Conservation (phyloP, 2,888 invertebrate species). For the Erebia epiphron region DNA sequence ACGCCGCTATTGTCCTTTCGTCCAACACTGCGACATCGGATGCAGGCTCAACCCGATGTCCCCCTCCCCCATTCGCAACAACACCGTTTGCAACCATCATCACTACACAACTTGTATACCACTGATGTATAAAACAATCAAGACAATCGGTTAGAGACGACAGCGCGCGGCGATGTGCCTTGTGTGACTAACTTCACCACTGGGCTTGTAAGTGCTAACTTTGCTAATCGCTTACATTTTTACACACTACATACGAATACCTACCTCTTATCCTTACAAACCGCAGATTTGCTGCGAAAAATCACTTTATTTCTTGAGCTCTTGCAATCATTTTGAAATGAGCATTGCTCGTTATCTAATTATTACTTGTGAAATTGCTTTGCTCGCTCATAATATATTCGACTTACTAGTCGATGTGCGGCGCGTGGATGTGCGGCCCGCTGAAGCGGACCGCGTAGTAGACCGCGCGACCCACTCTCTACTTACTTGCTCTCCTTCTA, state of each 20-base stretch:
- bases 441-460: no score
- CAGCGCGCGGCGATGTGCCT: slow-evolving; percentile 48
- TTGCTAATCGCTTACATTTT: background rate
- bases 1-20: slow-evolving; percentile 46
- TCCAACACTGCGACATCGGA: slow-evolving; percentile 58
- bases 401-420: no score
- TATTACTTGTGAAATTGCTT: background rate
- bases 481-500: no score
- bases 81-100: slow-evolving; percentile 53
- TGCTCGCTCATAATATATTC: no score
- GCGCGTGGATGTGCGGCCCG: no score
- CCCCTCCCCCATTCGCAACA: slow-evolving; percentile 38
- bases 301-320: background rate
- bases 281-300: background rate
- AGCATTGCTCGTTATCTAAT: background rate
- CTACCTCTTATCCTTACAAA: background rate
- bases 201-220: background rate
- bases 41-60: slow-evolving; percentile 35
- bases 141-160: slow-evolving; percentile 47
- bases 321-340: background rate
- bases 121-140: slow-evolving; percentile 48
- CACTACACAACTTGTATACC: slow-evolving; percentile 34
- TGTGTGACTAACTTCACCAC: slow-evolving; percentile 52
- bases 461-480: no score
- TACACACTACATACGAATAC: no score